Evolutionary conservation across 2,888 invertebrate genomes (phyloP), one percentile per base, ranked within the genome.

Genomic region (Asteroscopus sphinx): DNA sequence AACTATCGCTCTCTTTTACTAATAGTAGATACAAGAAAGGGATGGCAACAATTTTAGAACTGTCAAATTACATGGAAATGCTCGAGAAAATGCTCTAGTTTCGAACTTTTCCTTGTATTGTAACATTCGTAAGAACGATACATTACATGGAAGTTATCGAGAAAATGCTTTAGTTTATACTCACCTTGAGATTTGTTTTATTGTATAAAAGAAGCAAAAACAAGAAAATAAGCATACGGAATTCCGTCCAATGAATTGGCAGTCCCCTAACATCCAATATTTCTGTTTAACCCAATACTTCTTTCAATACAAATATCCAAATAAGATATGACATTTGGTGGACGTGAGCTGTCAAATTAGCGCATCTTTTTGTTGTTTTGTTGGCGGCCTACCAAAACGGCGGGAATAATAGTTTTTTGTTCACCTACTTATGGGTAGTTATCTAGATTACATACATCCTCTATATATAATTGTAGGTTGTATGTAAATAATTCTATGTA

Each of bases 241-340:
- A 71, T 46, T 12, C 32, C 7, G 1, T 0, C 0, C n/a, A 25
- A 16, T 17, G 33, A 37, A 42, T 28, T 28, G 11, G 4, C 40
- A 39, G 21, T 42, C 36, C 42, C 37, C 15, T n/a, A n/a, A n/a
- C n/a, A 11, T 13, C 11, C 33, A 15, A 30, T 30, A 48, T 37
- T 37, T 15, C n/a, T 12, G 9, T 45, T 33, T 44, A 40, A 15
- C n/a, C 15, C 36, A 52, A 36, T 28, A 25, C 32, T 42, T 45
- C 17, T 32, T 52, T 42, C 36, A 54, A 48, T 57, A 60, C 16
- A 44, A 51, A 49, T 21, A 55, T 39, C 15, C 42, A 30, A 58
- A 58, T 46, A 52, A 60, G 54, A 67, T 64, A 63, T 78, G 81
- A 81, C 89, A 90, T 89, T 85, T 90, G 89, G 87, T 66, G 48